Conservation (phyloP, 2,888 invertebrate genomes). For the Cosmia pyralina region DNA sequence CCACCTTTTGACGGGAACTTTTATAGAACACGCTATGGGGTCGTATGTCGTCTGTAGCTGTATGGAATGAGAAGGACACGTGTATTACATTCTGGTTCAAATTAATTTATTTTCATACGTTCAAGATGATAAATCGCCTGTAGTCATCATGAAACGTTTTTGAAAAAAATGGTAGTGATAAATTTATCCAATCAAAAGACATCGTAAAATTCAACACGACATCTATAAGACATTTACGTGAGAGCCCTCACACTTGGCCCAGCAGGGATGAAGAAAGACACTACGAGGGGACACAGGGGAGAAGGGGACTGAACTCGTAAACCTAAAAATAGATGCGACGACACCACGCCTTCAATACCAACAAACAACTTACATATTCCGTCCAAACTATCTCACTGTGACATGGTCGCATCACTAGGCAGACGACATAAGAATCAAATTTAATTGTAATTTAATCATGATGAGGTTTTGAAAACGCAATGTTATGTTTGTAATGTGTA, state of each 20-base stretch:
- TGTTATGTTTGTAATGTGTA: slow-evolving; percentile 52
- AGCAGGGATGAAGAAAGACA: slow-evolving; percentile 68
- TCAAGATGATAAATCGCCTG: slow-evolving; percentile 32
- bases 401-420: slow-evolving; percentile 59
- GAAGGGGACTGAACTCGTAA: slow-evolving; percentile 86
- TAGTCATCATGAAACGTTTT: slow-evolving; percentile 18
- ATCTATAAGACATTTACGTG: slow-evolving; percentile 62
- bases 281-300: slow-evolving; percentile 70
- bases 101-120: slow-evolving; percentile 37
- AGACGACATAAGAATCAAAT: slow-evolving; percentile 66
- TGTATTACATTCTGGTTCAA: slow-evolving; percentile 28
- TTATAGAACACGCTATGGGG: slow-evolving; percentile 67
- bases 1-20: slow-evolving; percentile 59
- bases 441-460: slow-evolving; percentile 50
- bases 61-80: slow-evolving; percentile 28
- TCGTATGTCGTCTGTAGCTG: slow-evolving; percentile 40
- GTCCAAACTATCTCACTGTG: slow-evolving; percentile 57
- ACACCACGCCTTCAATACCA: slow-evolving; percentile 76
- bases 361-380: slow-evolving; percentile 61
- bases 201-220: slow-evolving; percentile 55
- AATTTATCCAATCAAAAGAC: slow-evolving; percentile 55
- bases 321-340: slow-evolving; percentile 86
- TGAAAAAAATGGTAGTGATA: slow-evolving; percentile 45
- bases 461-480: slow-evolving; percentile 54
- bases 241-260: slow-evolving; percentile 66